phyloP scores from a whole-genome alignment of 1,140 invertebrate species.

The Vollenhovia emeryi region DNA sequence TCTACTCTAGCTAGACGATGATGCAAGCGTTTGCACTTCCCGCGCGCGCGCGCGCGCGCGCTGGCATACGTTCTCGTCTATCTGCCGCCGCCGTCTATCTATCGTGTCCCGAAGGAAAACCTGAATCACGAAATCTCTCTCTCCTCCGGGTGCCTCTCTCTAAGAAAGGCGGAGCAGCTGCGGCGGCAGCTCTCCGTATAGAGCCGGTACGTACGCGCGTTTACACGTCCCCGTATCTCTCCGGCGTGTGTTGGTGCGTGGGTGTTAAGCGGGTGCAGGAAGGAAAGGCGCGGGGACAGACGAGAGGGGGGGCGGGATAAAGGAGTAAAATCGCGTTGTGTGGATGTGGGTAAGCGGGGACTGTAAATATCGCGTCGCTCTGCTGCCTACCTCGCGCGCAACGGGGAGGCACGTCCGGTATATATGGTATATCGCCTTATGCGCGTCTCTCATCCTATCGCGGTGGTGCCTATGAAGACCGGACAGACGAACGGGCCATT shows the following conservation, averaged over 20 bases:
- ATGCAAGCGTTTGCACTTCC: conserved; percentile 50
- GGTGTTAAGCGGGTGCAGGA: conserved; percentile 55
- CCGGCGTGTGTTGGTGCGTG: conserved; percentile 57
- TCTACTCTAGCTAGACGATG: conserved; percentile 44
- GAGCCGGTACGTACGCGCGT: neutral
- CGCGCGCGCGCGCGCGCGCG: conserved; percentile 14
- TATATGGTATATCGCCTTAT: conserved; percentile 58
- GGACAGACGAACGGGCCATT: conserved; percentile 20
- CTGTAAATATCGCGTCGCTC: conserved; percentile 71
- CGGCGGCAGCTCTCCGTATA: neutral
- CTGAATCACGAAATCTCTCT: conserved; percentile 60
- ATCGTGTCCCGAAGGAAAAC: conserved; percentile 47
- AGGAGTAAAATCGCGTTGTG: conserved; percentile 61
- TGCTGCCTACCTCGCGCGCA: conserved; percentile 72
- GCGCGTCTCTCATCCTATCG: conserved; percentile 44
- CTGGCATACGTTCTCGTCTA: conserved; percentile 19
- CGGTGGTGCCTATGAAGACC: conserved; percentile 27
- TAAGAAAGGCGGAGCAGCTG: conserved; percentile 40
- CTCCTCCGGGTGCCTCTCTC: conserved; percentile 38
- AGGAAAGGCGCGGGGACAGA: neutral
- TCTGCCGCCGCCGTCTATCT: conserved; percentile 37
- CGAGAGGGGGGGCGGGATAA: conserved; percentile 10
- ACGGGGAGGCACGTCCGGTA: conserved; percentile 66
- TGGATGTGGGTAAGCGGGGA: conserved; percentile 67
- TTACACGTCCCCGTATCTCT: conserved; percentile 46